These are phyloP conservation scores for Varanus salvator DNA, from an alignment of 2,113 vertebrate species.

Conservation along the genomic window DNA sequence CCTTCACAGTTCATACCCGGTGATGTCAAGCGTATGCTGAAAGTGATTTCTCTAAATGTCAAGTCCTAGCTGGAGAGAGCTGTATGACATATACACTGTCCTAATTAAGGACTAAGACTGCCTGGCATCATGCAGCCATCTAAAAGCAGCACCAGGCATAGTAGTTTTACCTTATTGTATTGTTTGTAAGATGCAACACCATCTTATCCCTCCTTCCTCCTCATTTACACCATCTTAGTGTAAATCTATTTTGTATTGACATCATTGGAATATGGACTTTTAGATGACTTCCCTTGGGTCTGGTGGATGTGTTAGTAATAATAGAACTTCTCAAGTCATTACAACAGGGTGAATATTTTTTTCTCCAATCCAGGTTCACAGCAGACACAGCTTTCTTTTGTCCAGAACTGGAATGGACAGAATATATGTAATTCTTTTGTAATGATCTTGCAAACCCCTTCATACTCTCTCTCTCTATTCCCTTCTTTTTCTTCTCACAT, in stretches of 20 bases:
- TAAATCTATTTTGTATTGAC: background rate
- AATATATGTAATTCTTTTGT: background rate
- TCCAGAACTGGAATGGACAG: background rate
- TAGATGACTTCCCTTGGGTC: background rate
- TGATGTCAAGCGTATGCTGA: constrained; percentile 16
- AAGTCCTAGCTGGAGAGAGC: background rate
- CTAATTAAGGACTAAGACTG: background rate
- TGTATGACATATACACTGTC: background rate
- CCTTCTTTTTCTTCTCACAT: background rate
- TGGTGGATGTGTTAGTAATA: background rate
- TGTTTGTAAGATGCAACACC: background rate
- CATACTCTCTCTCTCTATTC: background rate
- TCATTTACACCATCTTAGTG: background rate
- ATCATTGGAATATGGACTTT: background rate
- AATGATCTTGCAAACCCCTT: background rate
- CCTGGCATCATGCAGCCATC: background rate
- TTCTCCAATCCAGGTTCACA: background rate
- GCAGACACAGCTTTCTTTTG: background rate
- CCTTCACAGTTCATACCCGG: background rate
- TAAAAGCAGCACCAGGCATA: constrained; percentile 3
- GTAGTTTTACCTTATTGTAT: background rate
- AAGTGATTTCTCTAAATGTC: background rate
- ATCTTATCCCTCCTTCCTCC: fast-evolving
- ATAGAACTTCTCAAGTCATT: background rate
- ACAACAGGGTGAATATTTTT: background rate